Percentiles rank a stretch among this genome's conserved stretches.
Conservation (phyloP, 1,140 invertebrate genomes). For the Pachyrhynchus sulphureomaculatus region DNA sequence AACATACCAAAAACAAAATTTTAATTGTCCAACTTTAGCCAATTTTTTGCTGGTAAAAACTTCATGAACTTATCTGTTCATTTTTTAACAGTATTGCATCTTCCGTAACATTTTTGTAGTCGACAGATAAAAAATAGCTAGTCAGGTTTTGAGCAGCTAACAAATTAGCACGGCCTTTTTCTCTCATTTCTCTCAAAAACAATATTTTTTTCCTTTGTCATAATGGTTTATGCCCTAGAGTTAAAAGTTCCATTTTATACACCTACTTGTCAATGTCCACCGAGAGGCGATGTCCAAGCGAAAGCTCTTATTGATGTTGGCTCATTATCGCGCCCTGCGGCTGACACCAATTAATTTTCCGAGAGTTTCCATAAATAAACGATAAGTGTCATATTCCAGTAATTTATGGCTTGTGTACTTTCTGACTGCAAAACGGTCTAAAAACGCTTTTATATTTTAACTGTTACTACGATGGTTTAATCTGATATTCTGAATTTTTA, state of each 20-base stretch:
- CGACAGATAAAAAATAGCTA: no score
- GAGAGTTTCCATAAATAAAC: constrained; percentile 32
- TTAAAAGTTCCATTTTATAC: constrained; percentile 14
- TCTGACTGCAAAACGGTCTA: neutral
- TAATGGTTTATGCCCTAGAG: neutral
- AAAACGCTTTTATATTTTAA: no score
- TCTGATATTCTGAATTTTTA: no score
- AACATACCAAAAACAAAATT: no score
- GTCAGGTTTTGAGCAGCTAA: no score
- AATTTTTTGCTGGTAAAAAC: no score
- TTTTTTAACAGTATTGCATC: no score
- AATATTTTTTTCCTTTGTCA: no score
- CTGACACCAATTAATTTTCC: constrained; percentile 29
- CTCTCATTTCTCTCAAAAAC: neutral
- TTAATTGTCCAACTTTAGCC: no score
- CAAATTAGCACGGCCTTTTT: neutral
- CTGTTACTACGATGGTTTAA: no score
- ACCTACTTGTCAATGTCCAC: constrained; percentile 25
- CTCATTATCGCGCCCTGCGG: constrained; percentile 30
- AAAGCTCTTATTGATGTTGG: constrained; percentile 29
- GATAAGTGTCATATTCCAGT: constrained; percentile 30
- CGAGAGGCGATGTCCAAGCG: constrained; percentile 20
- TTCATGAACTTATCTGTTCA: no score
- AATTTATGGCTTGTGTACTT: constrained; percentile 24
- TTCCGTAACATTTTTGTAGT: no score